Evolutionary conservation across 2,888 invertebrate species (phyloP), one percentile per base, ranked within the genome.

Genomic region (Scrobipalpa costella): DNA sequence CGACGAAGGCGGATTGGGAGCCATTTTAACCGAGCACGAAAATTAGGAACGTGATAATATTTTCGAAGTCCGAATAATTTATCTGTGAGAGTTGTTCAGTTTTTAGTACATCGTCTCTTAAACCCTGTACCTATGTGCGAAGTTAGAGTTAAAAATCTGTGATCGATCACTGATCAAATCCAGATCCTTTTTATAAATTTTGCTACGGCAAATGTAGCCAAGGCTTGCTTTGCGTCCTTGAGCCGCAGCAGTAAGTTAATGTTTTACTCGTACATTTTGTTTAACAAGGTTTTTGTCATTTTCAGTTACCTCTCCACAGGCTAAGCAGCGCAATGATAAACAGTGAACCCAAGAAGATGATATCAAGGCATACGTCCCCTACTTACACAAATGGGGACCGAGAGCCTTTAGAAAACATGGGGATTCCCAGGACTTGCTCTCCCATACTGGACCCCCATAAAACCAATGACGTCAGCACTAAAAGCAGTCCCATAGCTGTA

Each of bases 401-500:
- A 19, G 87, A 87, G 55, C 76, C 78, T 11, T 68, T 84, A 21
- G 83, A 84, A 11, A 75, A 75, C 19, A 86, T 90, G 88, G 88
- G 86, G 0, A 90, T 90, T 67, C 90, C 91, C 9, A 88, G 85
- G 72, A 91, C 91, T 72, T 91, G 91, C 64, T 91, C 92, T 0
- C 90, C 91, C 0, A 90, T 91, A 70, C 76, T 91, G 63, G 90
- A 90, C 72, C 86, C 90, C 64, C 86, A 91, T 73, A 90, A 89
- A 72, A 87, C 85, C 0, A 85, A 73, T 63, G 89, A 88, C 67
- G 85, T 84, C 73, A 87, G 84, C 77, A 76, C 89, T 57, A 90
- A 91, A 67, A 85, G 92, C 71, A 93, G 92, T 75, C 92, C 93
- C 57, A 92, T 93, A 75, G 92, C 93, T 2, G 93, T 93, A 58